phyloP scores from a whole-genome alignment of 1,140 invertebrate genomes.

The Rhopalosiphum maidis region DNA sequence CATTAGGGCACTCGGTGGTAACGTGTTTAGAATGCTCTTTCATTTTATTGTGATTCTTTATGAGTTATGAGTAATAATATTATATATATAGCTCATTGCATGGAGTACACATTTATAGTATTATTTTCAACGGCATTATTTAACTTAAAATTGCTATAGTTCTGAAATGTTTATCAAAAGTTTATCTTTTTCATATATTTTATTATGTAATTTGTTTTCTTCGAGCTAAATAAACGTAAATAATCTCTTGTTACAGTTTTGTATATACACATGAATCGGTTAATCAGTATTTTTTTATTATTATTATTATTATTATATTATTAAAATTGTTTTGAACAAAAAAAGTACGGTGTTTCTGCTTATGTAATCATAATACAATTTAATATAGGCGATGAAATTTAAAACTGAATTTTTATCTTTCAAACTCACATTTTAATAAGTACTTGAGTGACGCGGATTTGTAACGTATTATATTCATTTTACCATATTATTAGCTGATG shows the following conservation, averaged over 20 bases:
- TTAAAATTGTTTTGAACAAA: neutral
- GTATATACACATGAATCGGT: neutral
- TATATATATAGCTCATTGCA: neutral
- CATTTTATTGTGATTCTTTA: neutral
- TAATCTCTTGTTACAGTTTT: neutral
- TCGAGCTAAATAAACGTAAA: neutral
- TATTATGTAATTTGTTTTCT: neutral
- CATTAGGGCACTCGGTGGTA: neutral
- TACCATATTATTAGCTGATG: neutral
- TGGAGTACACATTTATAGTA: neutral
- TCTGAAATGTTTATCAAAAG: constrained; percentile 6
- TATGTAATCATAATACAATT: neutral
- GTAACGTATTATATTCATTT: too few species aligned
- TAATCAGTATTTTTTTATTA: neutral
- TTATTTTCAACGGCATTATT: neutral
- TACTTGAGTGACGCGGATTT: neutral
- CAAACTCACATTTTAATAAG: neutral
- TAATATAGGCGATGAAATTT: neutral
- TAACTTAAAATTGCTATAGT: neutral
- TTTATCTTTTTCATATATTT: neutral
- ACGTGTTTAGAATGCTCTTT: neutral
- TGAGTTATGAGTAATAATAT: neutral
- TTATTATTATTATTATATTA: neutral
- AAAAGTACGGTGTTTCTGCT: neutral
- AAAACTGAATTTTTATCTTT: neutral